A percentile compares a stretch with the other conserved stretches of the same genome.
Conservation (phyloP, 2,888 invertebrate species). For the Cynaeus angustus region DNA sequence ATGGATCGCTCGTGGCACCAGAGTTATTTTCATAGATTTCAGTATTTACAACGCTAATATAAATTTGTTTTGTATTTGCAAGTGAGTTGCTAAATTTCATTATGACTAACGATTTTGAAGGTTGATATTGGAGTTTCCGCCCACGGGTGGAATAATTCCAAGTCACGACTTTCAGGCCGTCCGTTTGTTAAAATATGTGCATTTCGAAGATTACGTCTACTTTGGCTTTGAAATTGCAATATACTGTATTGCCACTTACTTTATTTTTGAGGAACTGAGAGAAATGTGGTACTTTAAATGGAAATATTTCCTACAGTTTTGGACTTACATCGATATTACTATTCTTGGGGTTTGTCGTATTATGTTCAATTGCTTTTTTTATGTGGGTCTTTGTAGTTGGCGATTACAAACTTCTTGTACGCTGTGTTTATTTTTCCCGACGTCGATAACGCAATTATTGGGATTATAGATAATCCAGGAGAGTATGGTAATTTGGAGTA, state of each 20-base stretch:
- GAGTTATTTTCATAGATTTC: slow-evolving; percentile 82
- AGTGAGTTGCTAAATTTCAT: slow-evolving; percentile 55
- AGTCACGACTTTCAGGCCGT: slow-evolving; percentile 75
- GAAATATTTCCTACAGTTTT: slow-evolving; percentile 75
- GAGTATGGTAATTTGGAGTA: slow-evolving; percentile 77
- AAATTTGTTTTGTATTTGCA: slow-evolving; percentile 70
- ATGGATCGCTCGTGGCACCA: slow-evolving; percentile 82
- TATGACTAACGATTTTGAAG: slow-evolving; percentile 67
- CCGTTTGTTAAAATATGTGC: slow-evolving; percentile 75
- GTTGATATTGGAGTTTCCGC: slow-evolving; percentile 80
- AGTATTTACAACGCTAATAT: slow-evolving; percentile 83
- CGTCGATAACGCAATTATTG: slow-evolving; percentile 24
- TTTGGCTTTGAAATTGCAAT: slow-evolving; percentile 75
- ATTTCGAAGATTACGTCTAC: slow-evolving; percentile 72
- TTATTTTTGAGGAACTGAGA: slow-evolving; percentile 75
- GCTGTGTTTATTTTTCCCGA: slow-evolving; percentile 29
- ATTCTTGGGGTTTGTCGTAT: slow-evolving; percentile 70
- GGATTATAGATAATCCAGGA: slow-evolving; percentile 60
- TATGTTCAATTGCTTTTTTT: background rate
- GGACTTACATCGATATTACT: slow-evolving; percentile 79
- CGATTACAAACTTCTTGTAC: slow-evolving; percentile 29
- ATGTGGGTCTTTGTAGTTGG: slow-evolving; percentile 14
- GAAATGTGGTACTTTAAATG: slow-evolving; percentile 73
- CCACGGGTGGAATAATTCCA: slow-evolving; percentile 81
- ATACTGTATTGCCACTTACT: slow-evolving; percentile 76